phyloP scores from a whole-genome alignment of 2,113 vertebrate genomes.

The Halichoerus grypus region DNA sequence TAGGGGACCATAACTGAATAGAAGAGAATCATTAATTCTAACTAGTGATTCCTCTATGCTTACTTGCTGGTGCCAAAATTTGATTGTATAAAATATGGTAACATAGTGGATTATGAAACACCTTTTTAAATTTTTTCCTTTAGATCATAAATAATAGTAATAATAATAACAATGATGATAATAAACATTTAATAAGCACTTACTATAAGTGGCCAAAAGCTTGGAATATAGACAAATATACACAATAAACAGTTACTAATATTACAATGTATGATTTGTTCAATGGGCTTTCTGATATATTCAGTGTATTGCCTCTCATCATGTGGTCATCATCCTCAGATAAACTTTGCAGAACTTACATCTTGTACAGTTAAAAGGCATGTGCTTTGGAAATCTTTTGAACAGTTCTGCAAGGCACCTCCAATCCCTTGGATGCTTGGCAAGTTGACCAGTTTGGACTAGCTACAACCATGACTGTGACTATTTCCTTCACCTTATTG shows the following conservation, averaged over 20 bases:
- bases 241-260: neutral
- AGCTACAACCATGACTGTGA: neutral
- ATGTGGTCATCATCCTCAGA: neutral
- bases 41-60: neutral
- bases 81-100: conserved; percentile 41
- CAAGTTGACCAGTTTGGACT: neutral
- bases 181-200: conserved; percentile 29
- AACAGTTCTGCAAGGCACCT: neutral
- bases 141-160: neutral
- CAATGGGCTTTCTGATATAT: neutral
- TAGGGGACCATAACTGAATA: neutral
- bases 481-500: neutral
- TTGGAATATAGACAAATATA: neutral
- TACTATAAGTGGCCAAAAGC: neutral
- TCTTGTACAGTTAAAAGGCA: neutral
- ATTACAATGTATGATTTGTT: neutral
- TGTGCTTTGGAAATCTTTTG: neutral
- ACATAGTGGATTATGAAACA: neutral
- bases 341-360: neutral
- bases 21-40: neutral
- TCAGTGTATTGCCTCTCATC: neutral
- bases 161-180: neutral
- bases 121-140: neutral
- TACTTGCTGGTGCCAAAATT: neutral
- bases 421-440: neutral